Base-by-base conservation (phyloP, 2,888 invertebrate species). In the Blastobasis adustella region DNA sequence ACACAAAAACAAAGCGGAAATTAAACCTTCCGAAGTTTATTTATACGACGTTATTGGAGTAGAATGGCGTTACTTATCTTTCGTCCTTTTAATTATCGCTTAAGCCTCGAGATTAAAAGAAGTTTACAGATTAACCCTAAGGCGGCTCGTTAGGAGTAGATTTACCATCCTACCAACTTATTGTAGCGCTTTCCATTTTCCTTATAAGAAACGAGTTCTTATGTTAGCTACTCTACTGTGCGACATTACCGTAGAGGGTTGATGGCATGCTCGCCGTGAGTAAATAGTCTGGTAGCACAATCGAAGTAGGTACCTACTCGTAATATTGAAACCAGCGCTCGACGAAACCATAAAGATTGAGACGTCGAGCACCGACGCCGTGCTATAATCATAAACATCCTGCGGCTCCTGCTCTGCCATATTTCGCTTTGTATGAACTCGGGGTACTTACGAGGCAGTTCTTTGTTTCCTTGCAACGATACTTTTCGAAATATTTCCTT, bases 371-470 rank as follows among this genome's bases (percentile, higher is more conserved):
- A 78, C 73, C 75, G 78, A 76, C 79, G 73, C 23, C 71, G 73
- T 70, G 74, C 80, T 69, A 81, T 82, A 80, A 84, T 83, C 80
- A 83, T 83, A 84, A 84, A 81, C 76, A 83, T 83, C 82, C 82
- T 78, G 78, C 67, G 71, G 71, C 73, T 40, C 23, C 23, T 6
- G 42, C 42, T 66, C 71, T 73, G 77, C 80, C 80, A 82, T 84
- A 83, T 81, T 81, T 78, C 76, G 75, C 83, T 82, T 83, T 85
- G 82, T 83, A 78, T 73, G 76, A 80, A 73, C 79, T 81, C 76
- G 66, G 71, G 67, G 73, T 74, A 72, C 75, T 74, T 68, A 68
- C 73, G 72, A 73, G 75, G 71, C 75, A 76, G 65, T 71, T 78
- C 82, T 85, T 86, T 86, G 85, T 87, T 85, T 79, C 76, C 76